These are phyloP conservation scores for Zosterops japonicus DNA, from an alignment of 2,113 vertebrate species.

Conservation along the genomic window DNA sequence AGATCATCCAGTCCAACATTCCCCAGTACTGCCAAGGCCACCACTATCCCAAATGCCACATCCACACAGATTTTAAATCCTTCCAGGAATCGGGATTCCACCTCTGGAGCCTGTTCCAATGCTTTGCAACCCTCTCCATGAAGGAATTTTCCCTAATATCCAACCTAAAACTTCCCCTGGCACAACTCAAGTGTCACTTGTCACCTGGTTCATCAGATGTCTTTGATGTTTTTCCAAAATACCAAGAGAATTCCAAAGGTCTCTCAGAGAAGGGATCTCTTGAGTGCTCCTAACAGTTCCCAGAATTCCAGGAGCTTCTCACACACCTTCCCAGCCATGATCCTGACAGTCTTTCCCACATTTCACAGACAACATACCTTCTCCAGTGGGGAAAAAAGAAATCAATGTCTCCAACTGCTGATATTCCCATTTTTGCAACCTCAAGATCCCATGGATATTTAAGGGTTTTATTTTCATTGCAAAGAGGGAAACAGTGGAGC, in stretches of 20 bases:
- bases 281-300: accelerated
- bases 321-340: background rate
- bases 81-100: background rate
- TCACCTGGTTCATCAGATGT: background rate
- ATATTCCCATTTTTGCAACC: background rate
- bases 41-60: background rate
- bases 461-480: background rate
- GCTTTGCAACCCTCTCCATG: background rate
- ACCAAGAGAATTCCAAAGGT: background rate
- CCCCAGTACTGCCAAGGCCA: background rate
- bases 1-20: background rate
- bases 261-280: background rate
- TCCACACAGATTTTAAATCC: background rate
- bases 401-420: background rate
- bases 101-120: background rate
- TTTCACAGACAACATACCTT: background rate
- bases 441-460: background rate
- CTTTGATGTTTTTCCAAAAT: background rate
- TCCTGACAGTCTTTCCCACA: background rate
- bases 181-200: background rate
- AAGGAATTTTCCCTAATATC: background rate
- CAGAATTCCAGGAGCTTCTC: background rate
- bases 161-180: background rate
- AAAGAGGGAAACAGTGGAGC: background rate
- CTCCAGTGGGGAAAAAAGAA: background rate